Conservation (phyloP, 1,140 invertebrate species). For the Chironomus tepperi region DNA sequence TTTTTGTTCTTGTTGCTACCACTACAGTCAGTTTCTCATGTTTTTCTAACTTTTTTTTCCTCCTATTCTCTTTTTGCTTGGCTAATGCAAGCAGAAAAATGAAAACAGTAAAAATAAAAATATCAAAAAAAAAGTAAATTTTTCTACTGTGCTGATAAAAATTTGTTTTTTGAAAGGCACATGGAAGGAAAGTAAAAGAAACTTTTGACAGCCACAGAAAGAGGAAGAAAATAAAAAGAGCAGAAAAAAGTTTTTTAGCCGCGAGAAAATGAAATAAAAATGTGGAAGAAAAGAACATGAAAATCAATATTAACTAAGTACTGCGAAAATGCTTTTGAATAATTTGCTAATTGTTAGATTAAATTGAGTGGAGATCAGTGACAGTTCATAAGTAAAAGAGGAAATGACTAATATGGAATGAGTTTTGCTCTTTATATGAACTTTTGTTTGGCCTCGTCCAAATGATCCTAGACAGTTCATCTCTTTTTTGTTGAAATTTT, state of each 20-base stretch:
- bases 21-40: not conserved
- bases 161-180: not conserved
- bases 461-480: too few relatives aligned
- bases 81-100: slow-evolving; percentile 4
- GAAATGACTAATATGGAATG: not conserved
- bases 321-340: not conserved
- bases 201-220: not conserved
- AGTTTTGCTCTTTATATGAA: not conserved
- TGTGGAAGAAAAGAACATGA: not conserved
- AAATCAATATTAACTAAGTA: slow-evolving; percentile 9
- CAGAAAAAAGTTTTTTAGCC: not conserved
- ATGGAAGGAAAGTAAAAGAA: not conserved
- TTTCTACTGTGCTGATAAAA: not conserved
- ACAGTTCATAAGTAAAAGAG: not conserved
- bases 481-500: too few relatives aligned
- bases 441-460: not conserved
- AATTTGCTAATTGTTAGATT: slow-evolving; percentile 8
- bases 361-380: not conserved
- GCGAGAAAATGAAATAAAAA: slow-evolving; percentile 5
- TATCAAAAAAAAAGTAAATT: not conserved
- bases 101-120: not conserved
- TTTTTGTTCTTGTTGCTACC: not conserved
- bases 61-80: too few relatives aligned
- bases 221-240: not conserved
- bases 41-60: not conserved